Evolutionary conservation across 1,140 invertebrate species (phyloP).

Genomic region (Trachymyrmex cornetzi): DNA sequence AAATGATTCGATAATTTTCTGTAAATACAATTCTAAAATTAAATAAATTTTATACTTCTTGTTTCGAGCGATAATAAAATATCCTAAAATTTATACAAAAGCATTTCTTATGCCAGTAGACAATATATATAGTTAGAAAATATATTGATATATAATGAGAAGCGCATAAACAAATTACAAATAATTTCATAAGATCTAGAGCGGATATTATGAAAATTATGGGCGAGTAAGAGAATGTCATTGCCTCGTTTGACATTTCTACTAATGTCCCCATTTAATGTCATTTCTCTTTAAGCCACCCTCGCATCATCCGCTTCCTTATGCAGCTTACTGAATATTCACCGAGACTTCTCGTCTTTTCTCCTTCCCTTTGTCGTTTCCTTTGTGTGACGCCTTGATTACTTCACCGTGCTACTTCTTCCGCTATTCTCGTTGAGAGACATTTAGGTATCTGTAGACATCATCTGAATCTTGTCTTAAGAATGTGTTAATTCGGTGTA

Average conservation of each 20-base stretch:
- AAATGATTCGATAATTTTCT: not conserved
- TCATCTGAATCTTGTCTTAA: not conserved
- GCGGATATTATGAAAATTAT: constrained; percentile 33
- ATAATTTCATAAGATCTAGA: constrained; percentile 2
- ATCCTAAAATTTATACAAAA: not conserved
- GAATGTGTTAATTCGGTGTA: not conserved
- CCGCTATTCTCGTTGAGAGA: constrained; percentile 19
- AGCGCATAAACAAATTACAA: not conserved
- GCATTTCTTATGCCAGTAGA: not conserved
- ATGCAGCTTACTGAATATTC: constrained; percentile 55
- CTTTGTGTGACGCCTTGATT: constrained; percentile 32
- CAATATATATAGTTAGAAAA: not conserved
- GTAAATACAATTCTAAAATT: not conserved
- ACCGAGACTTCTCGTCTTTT: constrained; percentile 18
- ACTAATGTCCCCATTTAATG: constrained; percentile 53
- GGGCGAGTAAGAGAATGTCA: constrained; percentile 24
- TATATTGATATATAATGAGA: not conserved
- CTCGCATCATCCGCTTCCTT: constrained; percentile 43
- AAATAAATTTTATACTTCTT: not conserved
- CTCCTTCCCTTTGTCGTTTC: constrained; percentile 25
- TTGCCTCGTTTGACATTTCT: constrained; percentile 44
- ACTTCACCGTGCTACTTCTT: constrained; percentile 26
- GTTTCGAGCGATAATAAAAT: not conserved
- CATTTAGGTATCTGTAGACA: not conserved
- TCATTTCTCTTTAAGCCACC: constrained; percentile 56